phyloP scores from a whole-genome alignment of 2,113 vertebrate genomes.

The Gopherus evgoodei region DNA sequence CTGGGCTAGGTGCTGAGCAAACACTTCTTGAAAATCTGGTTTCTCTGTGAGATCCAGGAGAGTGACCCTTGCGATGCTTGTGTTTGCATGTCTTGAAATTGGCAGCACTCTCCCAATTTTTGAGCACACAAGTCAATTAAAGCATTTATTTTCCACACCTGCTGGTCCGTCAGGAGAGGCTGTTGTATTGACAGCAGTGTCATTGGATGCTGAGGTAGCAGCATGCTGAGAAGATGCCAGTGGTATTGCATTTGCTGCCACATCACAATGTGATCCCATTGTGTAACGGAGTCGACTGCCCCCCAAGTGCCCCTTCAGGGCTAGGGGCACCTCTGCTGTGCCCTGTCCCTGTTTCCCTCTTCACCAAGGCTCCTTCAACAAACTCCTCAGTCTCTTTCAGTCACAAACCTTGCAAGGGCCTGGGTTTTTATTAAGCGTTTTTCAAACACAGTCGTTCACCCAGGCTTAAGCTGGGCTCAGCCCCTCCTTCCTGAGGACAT shows the following conservation, averaged over 20 bases:
- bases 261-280: background rate
- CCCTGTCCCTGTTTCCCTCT: background rate
- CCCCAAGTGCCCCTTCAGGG: background rate
- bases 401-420: background rate
- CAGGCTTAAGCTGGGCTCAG: no score
- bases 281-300: background rate
- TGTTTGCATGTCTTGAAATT: background rate
- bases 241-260: background rate
- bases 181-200: background rate
- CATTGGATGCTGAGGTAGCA: no score
- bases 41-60: background rate
- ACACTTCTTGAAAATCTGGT: background rate
- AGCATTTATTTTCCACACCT: background rate
- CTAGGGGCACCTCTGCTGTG: background rate
- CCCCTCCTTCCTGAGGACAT: background rate
- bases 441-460: background rate
- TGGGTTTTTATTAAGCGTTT: background rate
- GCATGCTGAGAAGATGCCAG: background rate
- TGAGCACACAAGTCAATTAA: background rate
- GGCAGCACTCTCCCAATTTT: background rate
- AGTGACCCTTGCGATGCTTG: background rate
- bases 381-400: background rate
- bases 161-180: no score
- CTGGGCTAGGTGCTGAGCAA: background rate
- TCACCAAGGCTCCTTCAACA: no score